Conservation (phyloP, 2,888 invertebrate genomes). For the Pharmacophagus antenor region DNA sequence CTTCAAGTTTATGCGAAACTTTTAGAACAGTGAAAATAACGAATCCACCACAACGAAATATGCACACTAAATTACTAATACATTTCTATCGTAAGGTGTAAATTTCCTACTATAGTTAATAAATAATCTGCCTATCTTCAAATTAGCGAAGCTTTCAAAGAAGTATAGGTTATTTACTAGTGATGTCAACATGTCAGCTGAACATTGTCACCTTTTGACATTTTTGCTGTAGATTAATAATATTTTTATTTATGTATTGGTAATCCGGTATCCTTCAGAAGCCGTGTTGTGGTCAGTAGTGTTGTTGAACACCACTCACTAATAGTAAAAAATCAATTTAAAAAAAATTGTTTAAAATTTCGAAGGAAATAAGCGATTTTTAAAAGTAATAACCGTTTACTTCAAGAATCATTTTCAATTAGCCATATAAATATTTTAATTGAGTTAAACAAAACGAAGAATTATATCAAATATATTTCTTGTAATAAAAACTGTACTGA, state of each 20-base stretch:
- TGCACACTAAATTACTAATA: slow-evolving; percentile 26
- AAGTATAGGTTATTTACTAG: slow-evolving; percentile 36
- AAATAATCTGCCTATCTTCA: slow-evolving; percentile 22
- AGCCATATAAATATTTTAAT: no score
- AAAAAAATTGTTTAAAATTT: no score
- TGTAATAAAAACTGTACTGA: no score
- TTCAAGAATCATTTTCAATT: no score
- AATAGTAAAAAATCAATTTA: no score
- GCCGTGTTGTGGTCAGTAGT: no score
- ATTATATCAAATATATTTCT: no score
- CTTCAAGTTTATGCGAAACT: slow-evolving; percentile 37
- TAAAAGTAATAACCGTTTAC: no score
- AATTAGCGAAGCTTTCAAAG: slow-evolving; percentile 25
- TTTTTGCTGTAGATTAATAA: neutral
- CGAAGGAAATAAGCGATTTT: no score
- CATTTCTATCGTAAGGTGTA: slow-evolving; percentile 29
- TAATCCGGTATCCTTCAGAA: neutral
- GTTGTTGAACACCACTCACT: no score
- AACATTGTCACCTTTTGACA: slow-evolving; percentile 9
- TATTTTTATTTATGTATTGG: neutral
- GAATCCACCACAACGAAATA: slow-evolving; percentile 21
- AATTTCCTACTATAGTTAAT: slow-evolving; percentile 9
- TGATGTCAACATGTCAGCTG: slow-evolving; percentile 35
- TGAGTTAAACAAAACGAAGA: no score
- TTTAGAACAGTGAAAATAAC: slow-evolving; percentile 27